phyloP scores from a whole-genome alignment of 2,113 vertebrate genomes.

The Elgaria multicarinata region DNA sequence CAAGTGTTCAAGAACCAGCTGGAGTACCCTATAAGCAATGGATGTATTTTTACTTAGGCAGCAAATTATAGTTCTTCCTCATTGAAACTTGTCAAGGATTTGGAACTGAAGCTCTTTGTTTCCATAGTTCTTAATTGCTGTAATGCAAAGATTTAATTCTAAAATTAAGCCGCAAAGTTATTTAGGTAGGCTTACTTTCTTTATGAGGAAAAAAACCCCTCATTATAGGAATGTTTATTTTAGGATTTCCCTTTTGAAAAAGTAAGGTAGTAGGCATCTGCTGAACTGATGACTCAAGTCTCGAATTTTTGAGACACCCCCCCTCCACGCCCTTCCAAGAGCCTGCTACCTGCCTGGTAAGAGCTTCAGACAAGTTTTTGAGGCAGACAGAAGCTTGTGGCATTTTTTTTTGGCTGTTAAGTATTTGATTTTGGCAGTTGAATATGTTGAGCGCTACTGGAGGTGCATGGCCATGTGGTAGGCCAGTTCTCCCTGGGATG shows the following conservation, averaged over 20 bases:
- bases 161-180: neutral
- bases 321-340: no score
- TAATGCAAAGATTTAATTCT: conserved; percentile 25
- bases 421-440: neutral
- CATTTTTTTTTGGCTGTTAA: neutral
- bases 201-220: neutral
- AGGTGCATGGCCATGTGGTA: neutral
- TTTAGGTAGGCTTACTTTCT: neutral
- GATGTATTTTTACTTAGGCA: conserved; percentile 46
- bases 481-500: neutral
- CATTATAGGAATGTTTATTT: fast-evolving
- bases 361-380: neutral
- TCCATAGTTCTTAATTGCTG: neutral
- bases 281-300: no score
- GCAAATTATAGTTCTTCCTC: conserved; percentile 48
- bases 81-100: conserved; percentile 28
- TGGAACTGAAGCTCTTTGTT: neutral
- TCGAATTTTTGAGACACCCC: no score
- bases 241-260: neutral
- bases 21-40: conserved; percentile 47
- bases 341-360: neutral
- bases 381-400: neutral
- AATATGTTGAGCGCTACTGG: no score
- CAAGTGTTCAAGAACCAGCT: conserved; percentile 56
- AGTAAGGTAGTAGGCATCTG: neutral